Evolutionary conservation across 2,797 vertebrate species (phyloP), one percentile per base, ranked within the genome.

Genomic region (Bovichtus variegatus): DNA sequence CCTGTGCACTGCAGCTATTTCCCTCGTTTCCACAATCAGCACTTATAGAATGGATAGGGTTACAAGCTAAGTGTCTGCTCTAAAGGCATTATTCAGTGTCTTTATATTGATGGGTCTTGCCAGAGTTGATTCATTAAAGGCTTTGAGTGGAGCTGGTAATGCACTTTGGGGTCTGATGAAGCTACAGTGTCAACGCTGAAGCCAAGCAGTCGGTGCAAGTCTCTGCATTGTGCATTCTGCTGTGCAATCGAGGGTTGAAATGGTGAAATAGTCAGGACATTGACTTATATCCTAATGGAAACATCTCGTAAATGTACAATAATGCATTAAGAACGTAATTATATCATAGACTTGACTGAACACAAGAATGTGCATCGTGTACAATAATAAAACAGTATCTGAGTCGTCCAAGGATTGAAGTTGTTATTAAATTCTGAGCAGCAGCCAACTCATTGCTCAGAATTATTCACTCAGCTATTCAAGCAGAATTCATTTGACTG

Each of bases 41-140:
- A 91, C 85, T 92, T 82, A 73, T 51, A 74, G 72, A 84, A 87
- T 60, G 91, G 82, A 87, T 80, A 85, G 82, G 76, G 78, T 87
- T 90, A 90, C 89, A 80, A 89, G 92, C 79, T 34, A 71, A 91
- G 86, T 88, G 92, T 89, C 84, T 88, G 89, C 82, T 71, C 89
- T 82, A 62, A 81, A 81, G 83, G 80, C 88, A 93, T 94, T 91
- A 92, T 89, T 94, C 93, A 92, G 86, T 83, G 90, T 91, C 91
- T 87, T 86, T 72, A 83, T 92, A 94, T 91, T 91, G 92, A 95
- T 88, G 87, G 73, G 43, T 86, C 60, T 80, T 91, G 92, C 88
- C 92, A 91, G 78, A 83, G 81, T 87, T 94, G 92, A 94, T 94
- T 94, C 92, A 94, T 94, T 93, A 93, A 89, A 85, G 78, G 68